Evolutionary conservation across 2,888 invertebrate genomes (phyloP).

Genomic region (Tinea pellionella): DNA sequence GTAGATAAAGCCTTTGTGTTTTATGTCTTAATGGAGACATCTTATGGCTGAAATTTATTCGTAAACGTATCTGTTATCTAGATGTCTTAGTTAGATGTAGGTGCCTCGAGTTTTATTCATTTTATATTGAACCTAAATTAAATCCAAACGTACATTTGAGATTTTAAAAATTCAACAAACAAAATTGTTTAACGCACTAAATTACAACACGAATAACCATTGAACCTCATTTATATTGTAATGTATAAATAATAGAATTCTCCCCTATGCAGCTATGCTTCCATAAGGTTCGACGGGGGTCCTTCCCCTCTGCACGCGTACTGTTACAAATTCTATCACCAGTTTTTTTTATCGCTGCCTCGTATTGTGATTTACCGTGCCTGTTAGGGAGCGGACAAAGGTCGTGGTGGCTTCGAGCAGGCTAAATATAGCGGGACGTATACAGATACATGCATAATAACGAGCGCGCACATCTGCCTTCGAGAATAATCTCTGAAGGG

Average conservation of each 20-base stretch:
- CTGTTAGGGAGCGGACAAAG: conserved; percentile 51
- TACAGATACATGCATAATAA: conserved; percentile 36
- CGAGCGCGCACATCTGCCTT: conserved; percentile 18
- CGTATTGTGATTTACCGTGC: conserved; percentile 44
- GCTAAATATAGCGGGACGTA: conserved; percentile 59
- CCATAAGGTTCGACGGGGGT: conserved; percentile 47
- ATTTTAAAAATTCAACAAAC: neutral
- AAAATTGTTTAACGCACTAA: neutral
- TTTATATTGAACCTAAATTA: neutral
- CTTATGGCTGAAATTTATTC: neutral
- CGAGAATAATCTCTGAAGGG: conserved; percentile 10
- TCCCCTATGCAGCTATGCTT: conserved; percentile 30
- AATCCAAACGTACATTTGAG: no score
- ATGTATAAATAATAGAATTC: conserved; percentile 19
- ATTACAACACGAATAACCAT: neutral
- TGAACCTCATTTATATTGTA: conserved; percentile 1
- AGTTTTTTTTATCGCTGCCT: conserved; percentile 55
- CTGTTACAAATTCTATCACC: conserved; percentile 33
- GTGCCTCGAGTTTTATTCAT: neutral
- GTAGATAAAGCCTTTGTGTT: neutral
- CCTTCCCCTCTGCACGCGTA: conserved; percentile 39
- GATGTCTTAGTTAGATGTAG: neutral
- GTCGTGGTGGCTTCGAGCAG: conserved; percentile 57
- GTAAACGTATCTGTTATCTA: neutral
- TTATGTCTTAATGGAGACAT: neutral